These are phyloP conservation scores for Argopecten irradians DNA, from an alignment of 1,140 invertebrate genomes.

Conservation along the genomic window DNA sequence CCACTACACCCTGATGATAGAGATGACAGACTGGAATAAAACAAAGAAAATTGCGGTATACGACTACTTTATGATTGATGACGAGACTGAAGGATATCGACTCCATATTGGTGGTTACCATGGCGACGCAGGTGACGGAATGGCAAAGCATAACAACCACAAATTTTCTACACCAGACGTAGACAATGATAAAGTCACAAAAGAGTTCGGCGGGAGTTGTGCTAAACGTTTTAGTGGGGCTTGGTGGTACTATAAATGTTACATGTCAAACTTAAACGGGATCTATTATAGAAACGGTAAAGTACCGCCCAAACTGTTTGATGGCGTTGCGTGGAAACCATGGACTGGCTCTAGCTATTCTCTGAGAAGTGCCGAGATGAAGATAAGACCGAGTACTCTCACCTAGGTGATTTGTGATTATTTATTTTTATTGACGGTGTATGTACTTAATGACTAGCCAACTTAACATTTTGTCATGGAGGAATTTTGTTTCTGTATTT, in stretches of 20 bases:
- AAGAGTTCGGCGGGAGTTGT: constrained; percentile 72
- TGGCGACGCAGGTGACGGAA: constrained; percentile 83
- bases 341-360: constrained; percentile 80
- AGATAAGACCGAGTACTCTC: constrained; percentile 72
- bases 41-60: constrained; percentile 81
- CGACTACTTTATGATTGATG: constrained; percentile 67
- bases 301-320: constrained; percentile 70
- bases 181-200: constrained; percentile 79
- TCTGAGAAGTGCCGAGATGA: constrained; percentile 77
- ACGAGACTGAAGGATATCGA: constrained; percentile 89
- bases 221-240: constrained; percentile 77
- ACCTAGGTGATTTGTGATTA: too few relatives aligned
- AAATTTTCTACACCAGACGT: constrained; percentile 82
- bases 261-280: constrained; percentile 82
- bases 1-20: constrained; percentile 91
- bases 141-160: constrained; percentile 80
- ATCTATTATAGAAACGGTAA: constrained; percentile 77
- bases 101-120: constrained; percentile 94
- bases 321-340: constrained; percentile 82
- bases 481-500: too few relatives aligned
- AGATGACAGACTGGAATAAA: constrained; percentile 95
- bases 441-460: too few relatives aligned
- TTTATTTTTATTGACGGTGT: too few relatives aligned
- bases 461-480: too few relatives aligned
- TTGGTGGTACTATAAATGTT: constrained; percentile 84